phyloP scores from a whole-genome alignment of 2,888 invertebrate species.

The Pristionchus exspectatus region DNA sequence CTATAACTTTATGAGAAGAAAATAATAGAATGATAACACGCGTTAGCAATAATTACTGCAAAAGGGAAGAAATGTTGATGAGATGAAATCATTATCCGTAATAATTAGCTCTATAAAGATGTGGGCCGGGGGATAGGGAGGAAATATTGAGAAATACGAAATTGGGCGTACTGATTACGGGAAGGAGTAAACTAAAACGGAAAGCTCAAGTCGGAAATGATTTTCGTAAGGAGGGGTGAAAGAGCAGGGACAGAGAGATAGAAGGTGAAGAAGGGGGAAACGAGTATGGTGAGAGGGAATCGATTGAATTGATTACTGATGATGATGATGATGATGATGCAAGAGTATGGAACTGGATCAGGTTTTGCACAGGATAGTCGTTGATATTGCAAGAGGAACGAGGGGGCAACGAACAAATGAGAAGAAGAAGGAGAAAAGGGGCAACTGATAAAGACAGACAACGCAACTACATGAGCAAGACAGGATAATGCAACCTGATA shows the following conservation, averaged over 20 bases:
- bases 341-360: constrained; percentile 4
- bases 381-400: constrained; percentile 35
- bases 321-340: background rate
- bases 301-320: background rate
- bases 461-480: constrained; percentile 13
- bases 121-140: background rate
- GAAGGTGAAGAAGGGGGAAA: background rate
- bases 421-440: background rate
- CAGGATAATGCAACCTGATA: constrained; percentile 20
- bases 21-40: background rate
- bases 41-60: constrained; percentile 41
- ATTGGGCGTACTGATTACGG: background rate
- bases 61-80: constrained; percentile 42
- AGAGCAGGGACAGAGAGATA: background rate
- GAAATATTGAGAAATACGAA: constrained; percentile 24
- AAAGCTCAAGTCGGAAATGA: constrained; percentile 29
- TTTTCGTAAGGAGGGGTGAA: constrained; percentile 20
- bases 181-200: background rate
- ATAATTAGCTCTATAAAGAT: constrained; percentile 36
- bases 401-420: background rate
- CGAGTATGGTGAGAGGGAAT: background rate
- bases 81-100: constrained; percentile 39
- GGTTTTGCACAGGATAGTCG: constrained; percentile 32
- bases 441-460: constrained; percentile 13
- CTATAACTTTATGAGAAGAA: background rate